These are phyloP conservation scores for Anableps anableps DNA, from an alignment of 2,797 vertebrate species.

Conservation along the genomic window DNA sequence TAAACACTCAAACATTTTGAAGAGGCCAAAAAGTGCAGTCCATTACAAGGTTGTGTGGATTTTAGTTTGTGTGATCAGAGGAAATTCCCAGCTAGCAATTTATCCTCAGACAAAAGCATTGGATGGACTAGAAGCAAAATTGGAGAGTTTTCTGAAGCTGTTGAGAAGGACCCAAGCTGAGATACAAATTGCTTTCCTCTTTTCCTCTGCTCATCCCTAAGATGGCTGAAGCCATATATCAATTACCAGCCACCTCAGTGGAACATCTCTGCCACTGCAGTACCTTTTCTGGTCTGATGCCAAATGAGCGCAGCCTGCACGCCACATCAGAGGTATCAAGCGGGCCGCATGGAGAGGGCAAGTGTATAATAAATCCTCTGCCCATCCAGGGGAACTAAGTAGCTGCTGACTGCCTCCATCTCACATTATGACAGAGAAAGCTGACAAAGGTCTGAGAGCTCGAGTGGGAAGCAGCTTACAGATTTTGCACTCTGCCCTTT, in stretches of 20 bases:
- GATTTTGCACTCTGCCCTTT: constrained; percentile 42
- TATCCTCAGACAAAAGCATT: constrained; percentile 71
- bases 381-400: constrained; percentile 59
- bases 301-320: constrained; percentile 47
- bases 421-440: constrained; percentile 33
- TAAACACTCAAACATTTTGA: constrained; percentile 51
- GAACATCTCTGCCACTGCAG: constrained; percentile 63
- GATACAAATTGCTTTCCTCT: constrained; percentile 73
- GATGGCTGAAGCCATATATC: constrained; percentile 68
- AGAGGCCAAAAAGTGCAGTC: constrained; percentile 47
- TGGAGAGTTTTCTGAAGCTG: constrained; percentile 63
- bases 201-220: constrained; percentile 60
- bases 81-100: constrained; percentile 66
- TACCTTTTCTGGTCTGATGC: constrained; percentile 61
- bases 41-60: constrained; percentile 40
- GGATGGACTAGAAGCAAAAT: constrained; percentile 67
- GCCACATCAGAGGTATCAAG: constrained; percentile 51
- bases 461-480: constrained; percentile 31
- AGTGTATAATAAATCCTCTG: constrained; percentile 62
- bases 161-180: constrained; percentile 65
- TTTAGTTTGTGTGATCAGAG: constrained; percentile 53
- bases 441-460: constrained; percentile 37
- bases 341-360: constrained; percentile 42
- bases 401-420: constrained; percentile 55
- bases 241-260: constrained; percentile 66